Base-by-base conservation (phyloP, 92 coral and sea anemone species). In the Blastomussa wellsi region DNA sequence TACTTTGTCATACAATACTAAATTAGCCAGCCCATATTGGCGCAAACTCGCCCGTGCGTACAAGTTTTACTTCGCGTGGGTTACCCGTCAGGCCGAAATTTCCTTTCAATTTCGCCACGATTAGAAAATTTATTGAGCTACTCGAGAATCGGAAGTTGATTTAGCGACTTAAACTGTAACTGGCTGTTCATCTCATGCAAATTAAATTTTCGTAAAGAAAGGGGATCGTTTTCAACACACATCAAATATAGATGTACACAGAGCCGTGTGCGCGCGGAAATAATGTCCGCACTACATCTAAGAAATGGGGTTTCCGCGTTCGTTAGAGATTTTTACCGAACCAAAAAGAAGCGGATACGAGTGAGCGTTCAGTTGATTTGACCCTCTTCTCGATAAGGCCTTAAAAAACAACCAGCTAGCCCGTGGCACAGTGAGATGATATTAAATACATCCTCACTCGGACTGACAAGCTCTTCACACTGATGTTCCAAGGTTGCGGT, bases 101-200 rank as follows among this genome's bases (percentile, higher is more conserved):
- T 66, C 35, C 77, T 68, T 38, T 70, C 78, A 57, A 32, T 47
- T 51, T 73, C 80, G 92, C 89, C 93, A 82, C 83, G 84, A 88
- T 89, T 88, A 83, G 84, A 75, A 76, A 91, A 92, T 92, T 91
- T 94, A 92, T 92, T 93, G 86, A 90, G 86, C 84, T 86, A 83
- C 92, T 94, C 92, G 88, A 94, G 93, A 85, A 91, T 92, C 98
- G 95, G 98, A 94, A 94, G 98, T 94, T 92, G 95, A 94, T 92
- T 90, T 88, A 93, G 93, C 89, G 88, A 92, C 94, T 88, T 89
- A 89, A 89, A 90, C 86, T 70, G 86, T 70, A 49, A 82, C 95
- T 92, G 78, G 90, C 89, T 79, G 91, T 91, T 90, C 93, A 94
- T 91, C 88, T 86, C 92, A 90, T 90, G 95, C 89, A 92, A 94